These are phyloP conservation scores for Labeo catla DNA, from an alignment of 2,113 vertebrate species.

Conservation along the genomic window DNA sequence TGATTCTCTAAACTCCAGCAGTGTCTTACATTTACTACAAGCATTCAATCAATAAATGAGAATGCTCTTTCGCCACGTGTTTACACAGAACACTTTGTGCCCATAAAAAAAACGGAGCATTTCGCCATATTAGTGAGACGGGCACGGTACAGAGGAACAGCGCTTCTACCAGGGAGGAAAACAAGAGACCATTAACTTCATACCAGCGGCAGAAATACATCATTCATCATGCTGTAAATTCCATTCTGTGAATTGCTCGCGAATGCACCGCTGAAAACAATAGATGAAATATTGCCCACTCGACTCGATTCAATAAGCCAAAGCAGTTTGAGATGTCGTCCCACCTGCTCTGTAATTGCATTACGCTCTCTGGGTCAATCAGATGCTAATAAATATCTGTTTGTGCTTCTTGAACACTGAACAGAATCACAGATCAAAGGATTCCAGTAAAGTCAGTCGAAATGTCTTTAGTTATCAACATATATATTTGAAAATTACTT, in stretches of 20 bases:
- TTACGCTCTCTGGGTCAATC: constrained; percentile 74
- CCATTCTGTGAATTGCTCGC: constrained; percentile 79
- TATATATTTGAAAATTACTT: neutral
- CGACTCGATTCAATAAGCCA: constrained; percentile 78
- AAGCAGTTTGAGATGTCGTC: constrained; percentile 71
- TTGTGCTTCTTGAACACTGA: constrained; percentile 49
- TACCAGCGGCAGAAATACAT: constrained; percentile 70
- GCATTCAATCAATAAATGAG: constrained; percentile 63
- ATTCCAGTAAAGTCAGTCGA: constrained; percentile 26
- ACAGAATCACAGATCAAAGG: constrained; percentile 24
- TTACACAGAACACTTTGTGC: constrained; percentile 60
- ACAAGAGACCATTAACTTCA: constrained; percentile 71
- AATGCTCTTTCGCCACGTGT: constrained; percentile 53
- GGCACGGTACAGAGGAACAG: constrained; percentile 48
- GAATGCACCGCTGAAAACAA: constrained; percentile 77
- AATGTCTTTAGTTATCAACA: constrained; percentile 1
- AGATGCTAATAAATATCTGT: constrained; percentile 69
- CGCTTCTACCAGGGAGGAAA: constrained; percentile 61
- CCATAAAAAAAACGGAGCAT: constrained; percentile 62
- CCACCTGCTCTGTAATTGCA: constrained; percentile 79
- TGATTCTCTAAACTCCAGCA: constrained; percentile 43
- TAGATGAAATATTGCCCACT: constrained; percentile 82
- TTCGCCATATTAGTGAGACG: constrained; percentile 34
- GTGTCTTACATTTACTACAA: constrained; percentile 62
- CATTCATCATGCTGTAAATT: constrained; percentile 75